Conservation (phyloP, 2,113 vertebrate genomes). For the Lepus americanus region DNA sequence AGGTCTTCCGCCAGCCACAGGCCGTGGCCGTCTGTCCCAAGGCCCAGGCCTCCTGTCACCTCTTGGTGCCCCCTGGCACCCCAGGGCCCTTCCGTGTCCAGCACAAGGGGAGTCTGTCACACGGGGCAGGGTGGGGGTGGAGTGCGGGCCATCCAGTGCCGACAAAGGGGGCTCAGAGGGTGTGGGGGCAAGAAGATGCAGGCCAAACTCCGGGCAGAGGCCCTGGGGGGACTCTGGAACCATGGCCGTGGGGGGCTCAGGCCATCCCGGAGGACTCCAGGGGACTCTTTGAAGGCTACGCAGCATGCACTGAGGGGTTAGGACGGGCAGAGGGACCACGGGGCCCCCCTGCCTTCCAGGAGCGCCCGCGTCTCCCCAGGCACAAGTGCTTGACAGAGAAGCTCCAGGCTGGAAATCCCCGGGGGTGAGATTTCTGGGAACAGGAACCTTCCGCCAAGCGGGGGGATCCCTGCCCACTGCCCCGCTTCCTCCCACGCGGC, state of each 20-base stretch:
- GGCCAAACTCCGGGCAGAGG: not conserved
- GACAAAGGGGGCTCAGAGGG: not conserved
- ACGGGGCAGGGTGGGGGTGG: too few relatives aligned
- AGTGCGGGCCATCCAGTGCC: not conserved
- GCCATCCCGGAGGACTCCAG: too few relatives aligned
- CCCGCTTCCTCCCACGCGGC: not conserved
- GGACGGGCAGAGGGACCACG: too few relatives aligned
- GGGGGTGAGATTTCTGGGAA: slow-evolving; percentile 64
- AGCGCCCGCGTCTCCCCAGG: not conserved
- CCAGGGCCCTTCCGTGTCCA: not conserved
- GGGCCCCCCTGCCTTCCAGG: too few relatives aligned
- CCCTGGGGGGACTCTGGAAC: not conserved
- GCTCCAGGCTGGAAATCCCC: slow-evolving; percentile 53
- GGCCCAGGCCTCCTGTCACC: not conserved
- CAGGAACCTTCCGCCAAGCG: not conserved
- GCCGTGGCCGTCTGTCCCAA: not conserved
- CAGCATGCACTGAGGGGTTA: too few relatives aligned
- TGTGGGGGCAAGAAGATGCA: not conserved
- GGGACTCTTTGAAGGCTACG: too few relatives aligned
- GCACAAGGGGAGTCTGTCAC: not conserved
- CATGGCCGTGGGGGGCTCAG: not conserved
- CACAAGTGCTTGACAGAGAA: not conserved
- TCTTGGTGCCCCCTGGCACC: not conserved
- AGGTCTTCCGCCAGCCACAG: not conserved
- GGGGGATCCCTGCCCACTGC: not conserved